These are phyloP conservation scores for Drosophila mauritiana DNA, from an alignment of 1,140 invertebrate species.

Conservation along the genomic window DNA sequence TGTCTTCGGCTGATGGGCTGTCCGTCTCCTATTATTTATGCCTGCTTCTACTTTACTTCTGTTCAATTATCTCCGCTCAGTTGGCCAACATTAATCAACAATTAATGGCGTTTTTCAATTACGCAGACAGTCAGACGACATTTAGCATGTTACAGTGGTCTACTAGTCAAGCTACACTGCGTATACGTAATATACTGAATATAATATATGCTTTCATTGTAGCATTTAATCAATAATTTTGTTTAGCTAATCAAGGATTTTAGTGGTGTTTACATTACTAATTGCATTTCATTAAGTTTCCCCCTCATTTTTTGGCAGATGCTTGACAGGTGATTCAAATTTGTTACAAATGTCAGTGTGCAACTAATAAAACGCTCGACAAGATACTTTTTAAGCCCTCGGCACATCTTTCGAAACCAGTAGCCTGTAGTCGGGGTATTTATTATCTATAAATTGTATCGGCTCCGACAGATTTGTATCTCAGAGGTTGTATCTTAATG, in stretches of 20 bases:
- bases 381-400: background rate
- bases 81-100: constrained; percentile 54
- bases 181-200: background rate
- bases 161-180: background rate
- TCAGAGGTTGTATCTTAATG: constrained; percentile 64
- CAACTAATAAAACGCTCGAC: constrained; percentile 13
- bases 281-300: no score
- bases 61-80: constrained; percentile 56
- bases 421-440: constrained; percentile 36
- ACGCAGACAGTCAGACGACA: constrained; percentile 69
- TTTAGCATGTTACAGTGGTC: constrained; percentile 62
- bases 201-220: background rate
- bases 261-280: no score
- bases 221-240: background rate
- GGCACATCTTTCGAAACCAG: constrained; percentile 21
- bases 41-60: constrained; percentile 37
- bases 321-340: background rate
- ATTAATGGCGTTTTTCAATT: constrained; percentile 79
- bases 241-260: no score
- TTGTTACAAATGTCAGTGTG: constrained; percentile 22
- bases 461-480: constrained; percentile 58
- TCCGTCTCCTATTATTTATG: constrained; percentile 51
- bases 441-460: constrained; percentile 80
- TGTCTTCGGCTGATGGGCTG: constrained; percentile 20
- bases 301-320: no score